Evolutionary conservation across 2,888 invertebrate genomes (phyloP).

Genomic region (Diachrysia chrysitis): DNA sequence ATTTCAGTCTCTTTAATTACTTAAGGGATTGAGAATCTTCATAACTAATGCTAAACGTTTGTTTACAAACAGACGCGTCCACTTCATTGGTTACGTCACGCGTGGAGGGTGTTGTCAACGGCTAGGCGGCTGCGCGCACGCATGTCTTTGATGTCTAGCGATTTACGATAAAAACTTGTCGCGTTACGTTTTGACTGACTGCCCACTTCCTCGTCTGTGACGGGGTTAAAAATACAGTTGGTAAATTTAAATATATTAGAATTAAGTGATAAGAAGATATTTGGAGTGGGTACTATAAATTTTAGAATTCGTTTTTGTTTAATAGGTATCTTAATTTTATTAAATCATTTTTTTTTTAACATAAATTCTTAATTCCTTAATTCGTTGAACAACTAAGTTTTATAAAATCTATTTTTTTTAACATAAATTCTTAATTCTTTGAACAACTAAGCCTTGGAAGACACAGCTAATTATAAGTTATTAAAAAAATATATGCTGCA

Average conservation of each 20-base stretch:
- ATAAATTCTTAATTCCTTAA: too few species aligned
- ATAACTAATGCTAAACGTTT: slow-evolving; percentile 19
- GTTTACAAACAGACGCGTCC: slow-evolving; percentile 54
- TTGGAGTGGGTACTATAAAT: neutral
- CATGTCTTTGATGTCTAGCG: slow-evolving; percentile 70
- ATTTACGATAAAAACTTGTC: slow-evolving; percentile 65
- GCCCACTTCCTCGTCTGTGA: slow-evolving; percentile 49
- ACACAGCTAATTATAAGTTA: neutral
- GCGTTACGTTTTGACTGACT: slow-evolving; percentile 62
- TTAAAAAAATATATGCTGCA: neutral
- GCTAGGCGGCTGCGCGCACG: slow-evolving; percentile 33
- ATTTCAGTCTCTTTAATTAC: slow-evolving; percentile 12
- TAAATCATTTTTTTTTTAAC: too few species aligned
- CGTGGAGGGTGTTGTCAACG: slow-evolving; percentile 33
- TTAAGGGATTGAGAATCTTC: slow-evolving; percentile 24
- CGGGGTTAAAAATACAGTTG: slow-evolving; percentile 47
- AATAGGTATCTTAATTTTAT: too few species aligned
- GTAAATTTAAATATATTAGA: slow-evolving; percentile 26
- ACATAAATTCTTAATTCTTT: neutral
- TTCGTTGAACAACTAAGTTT: too few species aligned
- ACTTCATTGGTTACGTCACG: slow-evolving; percentile 42
- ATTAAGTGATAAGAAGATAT: slow-evolving; percentile 15
- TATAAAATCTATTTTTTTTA: too few species aligned
- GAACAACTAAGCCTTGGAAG: neutral
- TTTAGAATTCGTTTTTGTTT: too few species aligned